phyloP scores from a whole-genome alignment of 2,888 invertebrate species.

The Agriopis marginaria region DNA sequence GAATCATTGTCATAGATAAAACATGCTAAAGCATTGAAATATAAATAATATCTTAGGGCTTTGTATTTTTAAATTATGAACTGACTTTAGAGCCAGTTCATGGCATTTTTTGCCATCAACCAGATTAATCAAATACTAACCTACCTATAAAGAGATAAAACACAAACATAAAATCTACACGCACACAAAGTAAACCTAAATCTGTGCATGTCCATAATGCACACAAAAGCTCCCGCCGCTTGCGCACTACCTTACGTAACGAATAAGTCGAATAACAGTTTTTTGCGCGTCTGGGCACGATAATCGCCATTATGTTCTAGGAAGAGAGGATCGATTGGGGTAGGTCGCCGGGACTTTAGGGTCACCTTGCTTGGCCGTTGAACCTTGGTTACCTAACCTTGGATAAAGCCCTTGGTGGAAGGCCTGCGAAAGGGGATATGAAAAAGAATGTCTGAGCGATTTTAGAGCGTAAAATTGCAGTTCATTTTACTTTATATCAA shows the following conservation, averaged over 20 bases:
- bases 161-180: background rate
- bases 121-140: no score
- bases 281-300: constrained; percentile 52
- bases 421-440: no score
- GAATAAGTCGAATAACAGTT: constrained; percentile 42
- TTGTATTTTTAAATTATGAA: no score
- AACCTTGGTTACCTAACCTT: constrained; percentile 46
- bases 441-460: no score
- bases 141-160: background rate
- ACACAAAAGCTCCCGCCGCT: constrained; percentile 28
- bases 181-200: constrained; percentile 10
- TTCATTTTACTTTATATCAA: no score
- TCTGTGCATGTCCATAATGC: constrained; percentile 2
- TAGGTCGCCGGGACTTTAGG: constrained; percentile 75
- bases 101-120: no score
- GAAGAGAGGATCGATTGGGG: constrained; percentile 68
- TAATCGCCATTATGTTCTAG: constrained; percentile 64
- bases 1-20: no score
- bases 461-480: no score
- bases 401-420: no score
- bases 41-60: no score
- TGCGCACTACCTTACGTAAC: constrained; percentile 45
- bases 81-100: background rate
- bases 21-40: no score
- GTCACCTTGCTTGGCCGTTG: constrained; percentile 77